phyloP scores from a whole-genome alignment of 2,797 vertebrate species.

The Cercopithecus mitis region DNA sequence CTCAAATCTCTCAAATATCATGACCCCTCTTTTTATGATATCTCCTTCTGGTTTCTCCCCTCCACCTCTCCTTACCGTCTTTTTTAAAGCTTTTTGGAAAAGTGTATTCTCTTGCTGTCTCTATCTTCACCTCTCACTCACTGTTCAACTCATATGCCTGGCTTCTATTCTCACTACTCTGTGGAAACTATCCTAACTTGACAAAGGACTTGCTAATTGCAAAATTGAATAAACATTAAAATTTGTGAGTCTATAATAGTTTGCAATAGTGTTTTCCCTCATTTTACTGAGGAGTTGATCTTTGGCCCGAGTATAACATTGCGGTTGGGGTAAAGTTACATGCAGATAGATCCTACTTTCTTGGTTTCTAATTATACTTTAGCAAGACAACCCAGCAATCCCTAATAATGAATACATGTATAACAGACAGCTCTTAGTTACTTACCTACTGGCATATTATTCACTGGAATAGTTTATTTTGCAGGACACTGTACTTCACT shows the following conservation, averaged over 20 bases:
- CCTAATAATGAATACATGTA: not conserved
- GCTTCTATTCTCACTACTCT: not conserved
- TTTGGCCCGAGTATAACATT: conserved; percentile 87
- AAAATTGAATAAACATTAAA: not conserved
- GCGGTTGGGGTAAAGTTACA: conserved; percentile 86
- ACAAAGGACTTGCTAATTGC: not conserved
- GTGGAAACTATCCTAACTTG: not conserved
- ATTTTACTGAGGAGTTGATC: conserved; percentile 83
- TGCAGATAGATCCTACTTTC: not conserved
- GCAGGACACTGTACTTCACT: not conserved
- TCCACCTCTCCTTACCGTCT: not conserved
- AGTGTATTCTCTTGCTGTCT: not conserved
- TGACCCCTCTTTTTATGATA: not conserved
- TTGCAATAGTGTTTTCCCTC: not conserved
- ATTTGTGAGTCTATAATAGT: not conserved
- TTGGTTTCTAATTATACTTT: not conserved
- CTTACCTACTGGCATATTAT: not conserved
- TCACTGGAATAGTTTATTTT: not conserved
- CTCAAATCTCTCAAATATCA: not conserved
- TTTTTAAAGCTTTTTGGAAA: not conserved
- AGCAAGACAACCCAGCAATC: not conserved
- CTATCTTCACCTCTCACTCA: not conserved
- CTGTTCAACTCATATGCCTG: not conserved
- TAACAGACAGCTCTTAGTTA: not conserved
- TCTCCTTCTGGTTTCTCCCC: not conserved